Evolutionary conservation across 2,113 vertebrate species (phyloP).

Genomic region (Halichoeres trimaculatus): DNA sequence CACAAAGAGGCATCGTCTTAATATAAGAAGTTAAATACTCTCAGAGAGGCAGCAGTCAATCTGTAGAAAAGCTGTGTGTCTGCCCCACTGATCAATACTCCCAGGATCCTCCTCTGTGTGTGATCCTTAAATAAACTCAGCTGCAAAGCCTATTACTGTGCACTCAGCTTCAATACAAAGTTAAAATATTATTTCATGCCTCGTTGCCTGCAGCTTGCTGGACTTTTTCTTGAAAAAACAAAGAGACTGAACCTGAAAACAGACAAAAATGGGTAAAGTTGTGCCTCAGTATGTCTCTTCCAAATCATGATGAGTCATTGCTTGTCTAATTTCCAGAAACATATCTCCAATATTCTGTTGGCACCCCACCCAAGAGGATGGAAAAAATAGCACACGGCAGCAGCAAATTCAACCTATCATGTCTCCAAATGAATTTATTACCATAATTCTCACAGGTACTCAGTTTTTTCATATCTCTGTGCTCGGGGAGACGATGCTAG

Average conservation of each 20-base stretch:
- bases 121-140: constrained; percentile 9
- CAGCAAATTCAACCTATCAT: constrained; percentile 55
- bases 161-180: constrained; percentile 30
- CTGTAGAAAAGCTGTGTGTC: constrained; percentile 16
- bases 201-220: constrained; percentile 17
- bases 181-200: constrained; percentile 34
- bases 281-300: constrained; percentile 41
- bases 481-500: constrained; percentile 23
- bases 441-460: constrained; percentile 63
- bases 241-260: constrained; percentile 17
- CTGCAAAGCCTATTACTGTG: constrained; percentile 21
- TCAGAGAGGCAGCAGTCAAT: constrained; percentile 39
- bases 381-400: constrained; percentile 16
- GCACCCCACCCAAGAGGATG: constrained; percentile 9
- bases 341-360: constrained; percentile 53
- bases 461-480: constrained; percentile 31
- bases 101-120: constrained; percentile 17
- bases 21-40: constrained; percentile 32
- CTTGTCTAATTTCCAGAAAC: constrained; percentile 46
- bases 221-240: constrained; percentile 21
- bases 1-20: constrained; percentile 2
- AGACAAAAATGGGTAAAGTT: constrained; percentile 32
- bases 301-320: constrained; percentile 36
- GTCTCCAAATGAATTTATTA: constrained; percentile 71
- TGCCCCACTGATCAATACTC: constrained; percentile 37